These are phyloP conservation scores for Glossosoma conforme DNA, from an alignment of 1,140 invertebrate species.

Conservation along the genomic window DNA sequence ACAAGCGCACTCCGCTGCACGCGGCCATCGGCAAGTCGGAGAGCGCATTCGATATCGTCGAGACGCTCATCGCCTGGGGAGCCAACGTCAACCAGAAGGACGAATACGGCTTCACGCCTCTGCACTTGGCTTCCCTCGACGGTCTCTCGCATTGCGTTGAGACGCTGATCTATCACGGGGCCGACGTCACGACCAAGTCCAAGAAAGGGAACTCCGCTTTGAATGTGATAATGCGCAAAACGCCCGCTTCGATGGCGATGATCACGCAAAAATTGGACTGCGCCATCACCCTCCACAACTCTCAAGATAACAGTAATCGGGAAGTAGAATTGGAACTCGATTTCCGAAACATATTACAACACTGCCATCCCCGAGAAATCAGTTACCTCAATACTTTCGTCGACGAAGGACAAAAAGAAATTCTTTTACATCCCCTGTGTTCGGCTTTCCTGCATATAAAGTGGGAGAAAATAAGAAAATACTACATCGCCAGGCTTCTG, in stretches of 20 bases:
- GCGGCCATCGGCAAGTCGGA: slow-evolving; percentile 72
- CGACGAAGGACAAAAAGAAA: slow-evolving; percentile 77
- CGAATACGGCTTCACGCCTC: slow-evolving; percentile 81
- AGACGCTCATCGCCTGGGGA: slow-evolving; percentile 68
- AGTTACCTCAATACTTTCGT: slow-evolving; percentile 77
- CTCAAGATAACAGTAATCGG: slow-evolving; percentile 67
- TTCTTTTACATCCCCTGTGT: slow-evolving; percentile 75
- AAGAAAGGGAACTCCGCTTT: slow-evolving; percentile 77
- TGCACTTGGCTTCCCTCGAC: slow-evolving; percentile 82
- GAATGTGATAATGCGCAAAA: slow-evolving; percentile 76
- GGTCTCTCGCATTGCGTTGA: slow-evolving; percentile 79
- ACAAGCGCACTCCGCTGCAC: slow-evolving; percentile 71
- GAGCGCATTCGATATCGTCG: slow-evolving; percentile 69
- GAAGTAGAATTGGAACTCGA: slow-evolving; percentile 78
- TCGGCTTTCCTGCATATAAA: slow-evolving; percentile 79
- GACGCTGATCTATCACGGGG: slow-evolving; percentile 74
- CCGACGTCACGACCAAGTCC: slow-evolving; percentile 77
- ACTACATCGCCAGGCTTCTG: slow-evolving; percentile 72
- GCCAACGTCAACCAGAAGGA: slow-evolving; percentile 82
- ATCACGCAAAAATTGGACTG: slow-evolving; percentile 71
- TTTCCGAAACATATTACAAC: slow-evolving; percentile 71
- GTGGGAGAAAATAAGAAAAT: slow-evolving; percentile 86
- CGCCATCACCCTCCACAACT: slow-evolving; percentile 71
- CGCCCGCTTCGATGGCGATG: slow-evolving; percentile 71
- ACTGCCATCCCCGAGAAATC: slow-evolving; percentile 73